phyloP scores from a whole-genome alignment of 2,888 invertebrate species.

The Chaetogeoica ovagalla region DNA sequence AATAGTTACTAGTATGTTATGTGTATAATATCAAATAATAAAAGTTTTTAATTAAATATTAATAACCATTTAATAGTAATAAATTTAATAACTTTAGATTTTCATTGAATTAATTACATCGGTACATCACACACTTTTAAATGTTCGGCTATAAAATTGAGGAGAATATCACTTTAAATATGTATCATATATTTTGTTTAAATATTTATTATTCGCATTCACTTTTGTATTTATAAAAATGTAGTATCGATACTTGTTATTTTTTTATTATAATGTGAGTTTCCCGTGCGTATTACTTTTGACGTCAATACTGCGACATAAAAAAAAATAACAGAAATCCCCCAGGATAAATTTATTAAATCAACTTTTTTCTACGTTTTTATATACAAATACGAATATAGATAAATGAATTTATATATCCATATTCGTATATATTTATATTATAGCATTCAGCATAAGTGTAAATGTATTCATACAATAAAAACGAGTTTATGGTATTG shows the following conservation, averaged over 20 bases:
- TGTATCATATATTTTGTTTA: neutral
- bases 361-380: neutral
- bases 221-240: neutral
- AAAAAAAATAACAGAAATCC: neutral
- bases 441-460: no score
- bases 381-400: no score
- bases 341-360: neutral
- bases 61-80: neutral
- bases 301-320: neutral
- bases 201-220: conserved; percentile 8
- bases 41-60: no score
- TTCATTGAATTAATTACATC: neutral
- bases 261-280: neutral
- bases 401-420: no score
- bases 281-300: neutral
- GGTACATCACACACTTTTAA: neutral
- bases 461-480: no score
- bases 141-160: neutral
- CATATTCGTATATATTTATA: no score
- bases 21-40: no score
- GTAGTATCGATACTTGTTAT: neutral
- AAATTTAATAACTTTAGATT: neutral
- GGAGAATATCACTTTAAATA: neutral
- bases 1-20: no score
- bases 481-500: no score